A percentile compares a stretch with the other conserved stretches of the same genome.
phyloP scores from a whole-genome alignment of 2,888 invertebrate genomes.

The Ypsolopha scabrella region DNA sequence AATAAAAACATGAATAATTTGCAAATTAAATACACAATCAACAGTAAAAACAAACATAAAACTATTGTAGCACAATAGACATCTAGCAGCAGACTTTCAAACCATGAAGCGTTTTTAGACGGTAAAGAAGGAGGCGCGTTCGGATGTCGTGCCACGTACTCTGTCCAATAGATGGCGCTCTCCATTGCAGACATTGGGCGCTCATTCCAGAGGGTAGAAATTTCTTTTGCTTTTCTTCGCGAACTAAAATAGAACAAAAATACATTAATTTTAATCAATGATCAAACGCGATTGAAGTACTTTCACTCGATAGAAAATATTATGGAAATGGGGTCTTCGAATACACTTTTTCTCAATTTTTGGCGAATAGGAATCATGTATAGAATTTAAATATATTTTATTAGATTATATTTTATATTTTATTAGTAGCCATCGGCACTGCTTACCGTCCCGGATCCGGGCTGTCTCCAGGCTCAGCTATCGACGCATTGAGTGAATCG shows the following conservation, averaged over 20 bases:
- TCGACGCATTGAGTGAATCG: no score
- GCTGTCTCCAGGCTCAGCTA: no score
- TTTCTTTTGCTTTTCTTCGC: constrained; percentile 49
- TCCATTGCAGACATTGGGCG: constrained; percentile 67
- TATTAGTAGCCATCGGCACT: no score
- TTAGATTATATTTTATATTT: no score
- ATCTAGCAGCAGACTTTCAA: constrained; percentile 34
- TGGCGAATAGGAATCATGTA: no score
- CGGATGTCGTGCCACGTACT: constrained; percentile 69
- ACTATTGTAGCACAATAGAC: constrained; percentile 21
- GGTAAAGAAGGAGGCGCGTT: constrained; percentile 32
- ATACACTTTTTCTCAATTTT: no score
- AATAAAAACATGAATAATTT: background rate
- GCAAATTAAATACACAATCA: background rate
- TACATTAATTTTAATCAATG: background rate
- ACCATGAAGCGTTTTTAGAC: constrained; percentile 27
- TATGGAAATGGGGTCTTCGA: no score
- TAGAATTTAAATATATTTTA: no score
- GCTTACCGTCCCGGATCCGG: no score
- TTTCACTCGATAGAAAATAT: no score
- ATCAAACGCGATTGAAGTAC: no score
- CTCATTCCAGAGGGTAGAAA: constrained; percentile 65
- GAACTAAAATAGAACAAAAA: constrained; percentile 25
- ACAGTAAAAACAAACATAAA: background rate
- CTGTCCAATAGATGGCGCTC: constrained; percentile 74